Base-by-base conservation (phyloP, 2,113 vertebrate genomes). In the Apistogramma diplotaenia region DNA sequence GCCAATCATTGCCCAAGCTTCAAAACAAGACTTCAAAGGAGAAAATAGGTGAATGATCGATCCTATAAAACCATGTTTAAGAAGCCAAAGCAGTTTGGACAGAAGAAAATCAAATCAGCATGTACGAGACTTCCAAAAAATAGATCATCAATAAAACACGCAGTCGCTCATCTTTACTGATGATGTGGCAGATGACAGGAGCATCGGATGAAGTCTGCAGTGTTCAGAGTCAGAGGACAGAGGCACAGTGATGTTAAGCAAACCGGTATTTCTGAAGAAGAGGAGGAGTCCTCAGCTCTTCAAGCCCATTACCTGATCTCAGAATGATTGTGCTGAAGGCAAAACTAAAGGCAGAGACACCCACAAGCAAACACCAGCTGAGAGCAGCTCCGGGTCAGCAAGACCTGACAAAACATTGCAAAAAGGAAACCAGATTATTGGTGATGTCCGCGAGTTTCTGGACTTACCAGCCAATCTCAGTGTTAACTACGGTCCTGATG, bases 21-120 rank as follows among this genome's bases (percentile, higher is more conserved):
- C 46, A 27, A 27, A 67, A 0, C 1, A 10, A 16, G 4, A 7
- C 61, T 0, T 23, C 18, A 16, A 7, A 0, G 27, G 37, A 4
- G 15, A 65, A 65, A 25, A 46, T 43, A n/a, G n/a, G n/a, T n/a
- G n/a, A n/a, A n/a, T n/a, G n/a, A n/a, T n/a, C n/a, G n/a, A n/a
- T n/a, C n/a, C n/a, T n/a, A n/a, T n/a, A n/a, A n/a, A n/a, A n/a
- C n/a, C n/a, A n/a, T n/a, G n/a, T n/a, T n/a, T n/a, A n/a, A n/a
- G n/a, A n/a, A n/a, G n/a, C n/a, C n/a, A n/a, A n/a, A n/a, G n/a
- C n/a, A n/a, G n/a, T n/a, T n/a, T n/a, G n/a, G n/a, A n/a, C n/a
- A n/a, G n/a, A n/a, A n/a, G n/a, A n/a, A n/a, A n/a, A n/a, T n/a
- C n/a, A n/a, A n/a, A n/a, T n/a, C n/a, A n/a, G n/a, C n/a, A n/a